These are phyloP conservation scores for Drosophila borborema DNA, from an alignment of 2,888 invertebrate species.

Conservation along the genomic window DNA sequence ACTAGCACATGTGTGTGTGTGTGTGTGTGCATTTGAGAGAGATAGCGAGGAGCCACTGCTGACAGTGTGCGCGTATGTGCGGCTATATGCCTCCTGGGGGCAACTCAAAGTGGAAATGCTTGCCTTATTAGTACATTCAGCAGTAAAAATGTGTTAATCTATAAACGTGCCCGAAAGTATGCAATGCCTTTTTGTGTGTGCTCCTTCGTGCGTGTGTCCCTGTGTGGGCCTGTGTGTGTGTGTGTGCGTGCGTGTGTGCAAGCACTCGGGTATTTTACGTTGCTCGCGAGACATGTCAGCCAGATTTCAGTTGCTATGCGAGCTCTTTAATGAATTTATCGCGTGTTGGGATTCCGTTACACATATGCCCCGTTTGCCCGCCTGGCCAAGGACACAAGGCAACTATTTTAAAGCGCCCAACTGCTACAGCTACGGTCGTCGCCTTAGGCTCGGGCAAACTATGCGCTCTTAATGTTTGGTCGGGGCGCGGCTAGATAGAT, in stretches of 20 bases:
- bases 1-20: constrained; percentile 33
- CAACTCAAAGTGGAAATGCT: constrained; percentile 77
- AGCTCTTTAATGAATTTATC: constrained; percentile 80
- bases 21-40: constrained; percentile 28
- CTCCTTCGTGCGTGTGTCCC: constrained; percentile 2
- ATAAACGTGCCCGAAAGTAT: constrained; percentile 75
- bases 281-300: constrained; percentile 73
- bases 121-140: constrained; percentile 80
- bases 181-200: constrained; percentile 44
- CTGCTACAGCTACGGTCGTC: not conserved
- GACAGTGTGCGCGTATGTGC: constrained; percentile 11
- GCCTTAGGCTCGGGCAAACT: constrained; percentile 56
- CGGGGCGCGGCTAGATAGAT: constrained; percentile 45
- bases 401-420: constrained; percentile 47
- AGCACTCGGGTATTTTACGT: constrained; percentile 69
- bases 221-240: not conserved
- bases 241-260: constrained; percentile 28
- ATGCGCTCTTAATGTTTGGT: constrained; percentile 68
- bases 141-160: constrained; percentile 81
- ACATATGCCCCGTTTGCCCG: constrained; percentile 66
- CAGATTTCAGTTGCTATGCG: constrained; percentile 69
- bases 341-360: constrained; percentile 77
- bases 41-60: constrained; percentile 56
- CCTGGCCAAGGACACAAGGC: constrained; percentile 53
- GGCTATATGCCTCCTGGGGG: constrained; percentile 67